Percentiles rank a stretch among this genome's conserved stretches.
phyloP scores from a whole-genome alignment of 2,113 vertebrate genomes.

The human region DNA sequence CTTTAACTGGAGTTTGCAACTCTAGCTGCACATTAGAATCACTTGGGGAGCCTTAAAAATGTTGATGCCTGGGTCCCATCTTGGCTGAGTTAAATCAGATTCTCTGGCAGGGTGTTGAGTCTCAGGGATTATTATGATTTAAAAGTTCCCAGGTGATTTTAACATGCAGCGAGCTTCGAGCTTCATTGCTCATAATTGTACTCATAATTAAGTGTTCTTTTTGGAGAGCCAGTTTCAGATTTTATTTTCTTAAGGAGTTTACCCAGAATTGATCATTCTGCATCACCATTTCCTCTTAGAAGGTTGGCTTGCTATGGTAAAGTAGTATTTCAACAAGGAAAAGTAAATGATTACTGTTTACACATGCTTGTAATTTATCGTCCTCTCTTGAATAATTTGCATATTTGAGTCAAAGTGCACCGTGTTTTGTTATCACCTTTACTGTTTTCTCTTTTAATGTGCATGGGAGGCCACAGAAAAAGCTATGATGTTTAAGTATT shows the following conservation, averaged over 20 bases:
- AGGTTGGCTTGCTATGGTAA: neutral
- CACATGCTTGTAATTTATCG: neutral
- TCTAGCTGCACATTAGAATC: neutral
- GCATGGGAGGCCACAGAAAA: neutral
- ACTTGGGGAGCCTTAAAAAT: neutral
- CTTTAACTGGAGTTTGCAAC: neutral
- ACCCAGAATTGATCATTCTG: neutral
- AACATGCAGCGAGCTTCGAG: neutral
- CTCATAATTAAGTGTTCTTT: conserved; percentile 18
- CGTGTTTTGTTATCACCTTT: neutral
- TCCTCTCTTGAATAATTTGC: neutral
- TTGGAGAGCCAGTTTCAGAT: neutral
- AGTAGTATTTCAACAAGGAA: neutral
- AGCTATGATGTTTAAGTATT: neutral
- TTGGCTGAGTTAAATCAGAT: neutral
- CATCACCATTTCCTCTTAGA: neutral
- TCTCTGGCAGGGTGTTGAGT: neutral
- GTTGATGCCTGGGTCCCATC: neutral
- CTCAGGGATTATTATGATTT: neutral
- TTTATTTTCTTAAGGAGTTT: neutral
- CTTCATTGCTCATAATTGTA: neutral
- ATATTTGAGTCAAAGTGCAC: neutral
- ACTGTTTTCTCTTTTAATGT: neutral
- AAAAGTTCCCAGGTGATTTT: neutral
- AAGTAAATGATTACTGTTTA: neutral